Base-by-base conservation (phyloP, 2,113 vertebrate genomes). In the Pogona vitticeps region DNA sequence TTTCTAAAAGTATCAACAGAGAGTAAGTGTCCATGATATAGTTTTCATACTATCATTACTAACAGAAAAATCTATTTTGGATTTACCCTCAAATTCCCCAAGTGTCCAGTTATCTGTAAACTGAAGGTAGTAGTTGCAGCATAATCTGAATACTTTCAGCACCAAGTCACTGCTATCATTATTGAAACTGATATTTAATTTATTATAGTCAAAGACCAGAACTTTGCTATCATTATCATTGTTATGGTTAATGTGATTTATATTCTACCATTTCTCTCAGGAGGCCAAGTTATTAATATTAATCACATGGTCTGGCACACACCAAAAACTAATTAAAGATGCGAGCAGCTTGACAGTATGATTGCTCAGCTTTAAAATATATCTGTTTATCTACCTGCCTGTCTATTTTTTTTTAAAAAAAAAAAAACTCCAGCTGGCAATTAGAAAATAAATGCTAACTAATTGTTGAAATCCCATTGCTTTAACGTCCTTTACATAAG, bases 51-150 rank as follows among this genome's bases (percentile, higher is more conserved):
- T 7, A 3, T 71, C 0, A 1, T 3, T 89, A 15, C 0, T 73
- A 59, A 40, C 31, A 0, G 26, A 2, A 9, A n/a, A 88, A 80
- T 2, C 33, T 75, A 58, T 6, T 23, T 82, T 68, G 3, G 0
- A 67, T 76, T 42, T 38, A 76, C 2, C 73, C 46, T 52, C 46
- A 52, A 52, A 52, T 6, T 52, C 46, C 10, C 46, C 5, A 52
- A 5, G 10, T 52, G 46, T 52, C 5, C 12, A 38, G 8, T 38
- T 1, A 17, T 40, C 77, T 86, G 82, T 73, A 65, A 56, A 59
- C 46, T 46, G 65, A 70, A 9, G 17, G 73, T 1, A 0, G 0
- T 6, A 85, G 2, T 46, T 0, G 0, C 26, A 26, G 13, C 21
- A 82, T 84, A 18, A 83, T 40, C 75, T 63, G 56, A 56, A 73